Base-by-base conservation (phyloP, 2,888 invertebrate species). In the Frankliniella fusca region DNA sequence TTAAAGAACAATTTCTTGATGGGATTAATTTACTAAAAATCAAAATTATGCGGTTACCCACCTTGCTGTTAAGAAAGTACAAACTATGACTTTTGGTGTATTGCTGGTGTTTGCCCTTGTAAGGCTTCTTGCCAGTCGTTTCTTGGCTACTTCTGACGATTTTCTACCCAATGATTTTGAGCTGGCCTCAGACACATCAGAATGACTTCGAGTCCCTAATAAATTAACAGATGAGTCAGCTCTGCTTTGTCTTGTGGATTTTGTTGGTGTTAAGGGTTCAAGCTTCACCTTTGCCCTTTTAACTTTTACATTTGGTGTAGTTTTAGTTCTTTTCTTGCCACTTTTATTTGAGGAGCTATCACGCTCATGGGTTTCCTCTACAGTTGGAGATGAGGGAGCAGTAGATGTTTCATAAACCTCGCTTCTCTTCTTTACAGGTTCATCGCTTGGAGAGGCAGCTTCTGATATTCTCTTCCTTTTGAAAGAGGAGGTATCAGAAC, bases 41-140 rank as follows among this genome's bases (percentile, higher is more conserved):
- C 86, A 83, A 87, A 86, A 84, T 23, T 54, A 54, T 81, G 48
- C 7, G 18, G n/a, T 70, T 28, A 86, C 86, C 86, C 86, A 89
- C 89, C 82, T 87, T 86, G 85, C 87, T 87, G 82, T 87, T 61
- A 85, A 65, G 81, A 84, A 84, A 23, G 84, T 84, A 83, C 84
- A 84, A 10, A 84, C 84, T 38, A 85, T 84, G 20, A 83, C 70
- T 23, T 76, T 76, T 12, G 3, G 27, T 5, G 27, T 27, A 76
- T 76, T 9, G 12, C 27, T 76, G 12, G 23, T n/a, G 27, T 23
- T 10, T 23, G 23, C 27, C 12, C 70, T 23, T 8, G 70, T 76
- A 12, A 76, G 70, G 12, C 70, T 76, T 23, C 23, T 27, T 2
- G 70, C 70, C 27, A 76, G 23, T 27, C 70, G 23, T 76, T 76